phyloP scores from a whole-genome alignment of 2,888 invertebrate species.

The Diploptera punctata region DNA sequence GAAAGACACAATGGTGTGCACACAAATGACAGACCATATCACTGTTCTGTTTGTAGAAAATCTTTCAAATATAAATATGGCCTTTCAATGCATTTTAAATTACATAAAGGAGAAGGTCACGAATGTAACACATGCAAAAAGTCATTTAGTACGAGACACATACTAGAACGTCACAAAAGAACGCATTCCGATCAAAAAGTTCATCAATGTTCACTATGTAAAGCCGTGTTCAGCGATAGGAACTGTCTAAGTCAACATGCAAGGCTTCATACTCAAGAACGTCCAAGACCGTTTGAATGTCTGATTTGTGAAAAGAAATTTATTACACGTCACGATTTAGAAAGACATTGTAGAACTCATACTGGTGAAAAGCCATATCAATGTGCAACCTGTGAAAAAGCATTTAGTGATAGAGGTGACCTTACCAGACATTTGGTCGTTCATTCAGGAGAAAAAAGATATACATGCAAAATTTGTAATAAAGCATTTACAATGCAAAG shows the following conservation, averaged over 20 bases:
- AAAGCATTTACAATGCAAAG: slow-evolving; percentile 20
- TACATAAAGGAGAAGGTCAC: slow-evolving; percentile 8
- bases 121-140: slow-evolving; percentile 2
- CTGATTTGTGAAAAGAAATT: slow-evolving; percentile 6
- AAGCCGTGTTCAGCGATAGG: slow-evolving; percentile 2
- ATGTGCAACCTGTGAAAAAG: slow-evolving; percentile 22
- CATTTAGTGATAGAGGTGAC: slow-evolving; percentile 14
- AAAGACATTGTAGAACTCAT: slow-evolving; percentile 11
- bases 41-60: slow-evolving; percentile 13
- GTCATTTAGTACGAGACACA: slow-evolving; percentile 6
- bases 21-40: not conserved
- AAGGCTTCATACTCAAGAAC: not conserved
- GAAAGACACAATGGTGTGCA: slow-evolving; percentile 16
- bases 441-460: slow-evolving; percentile 11
- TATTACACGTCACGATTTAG: slow-evolving; percentile 8
- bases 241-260: not conserved
- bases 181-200: not conserved
- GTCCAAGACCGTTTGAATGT: slow-evolving; percentile 5
- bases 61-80: slow-evolving; percentile 20
- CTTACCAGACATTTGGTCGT: slow-evolving; percentile 16
- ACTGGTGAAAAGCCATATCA: slow-evolving; percentile 13
- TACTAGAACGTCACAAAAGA: not conserved
- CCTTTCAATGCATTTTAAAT: slow-evolving; percentile 10
- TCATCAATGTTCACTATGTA: slow-evolving; percentile 5
- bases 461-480: not conserved